Evolutionary conservation across 2,113 vertebrate genomes (phyloP).

Genomic region (Urocolius indicus): DNA sequence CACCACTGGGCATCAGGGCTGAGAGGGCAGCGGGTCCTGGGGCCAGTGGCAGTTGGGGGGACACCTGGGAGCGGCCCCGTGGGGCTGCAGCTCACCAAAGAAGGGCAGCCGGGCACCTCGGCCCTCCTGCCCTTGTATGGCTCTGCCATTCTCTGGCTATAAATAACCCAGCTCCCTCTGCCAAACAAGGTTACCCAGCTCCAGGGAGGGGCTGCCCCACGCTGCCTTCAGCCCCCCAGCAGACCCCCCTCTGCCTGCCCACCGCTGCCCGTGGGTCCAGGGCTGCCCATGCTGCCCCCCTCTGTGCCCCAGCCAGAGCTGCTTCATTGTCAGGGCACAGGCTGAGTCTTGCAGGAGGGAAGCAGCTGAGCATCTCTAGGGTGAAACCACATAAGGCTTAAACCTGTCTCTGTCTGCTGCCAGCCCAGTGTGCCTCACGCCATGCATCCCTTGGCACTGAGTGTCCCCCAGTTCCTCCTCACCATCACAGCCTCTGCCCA

Average conservation of each 20-base stretch:
- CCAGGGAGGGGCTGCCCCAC: neutral
- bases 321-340: neutral
- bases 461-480: neutral
- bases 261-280: rapidly evolving
- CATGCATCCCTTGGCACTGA: no score
- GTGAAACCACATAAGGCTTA: neutral
- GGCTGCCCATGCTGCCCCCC: neutral
- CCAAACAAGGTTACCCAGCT: conserved; percentile 21
- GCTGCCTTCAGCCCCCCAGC: neutral
- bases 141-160: conserved; percentile 24
- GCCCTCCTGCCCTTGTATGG: conserved; percentile 61
- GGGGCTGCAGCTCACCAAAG: neutral
- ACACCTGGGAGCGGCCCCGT: neutral
- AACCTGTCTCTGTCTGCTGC: neutral
- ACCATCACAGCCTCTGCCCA: neutral
- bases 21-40: neutral
- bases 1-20: rapidly evolving
- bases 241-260: neutral
- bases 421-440: neutral
- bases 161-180: conserved; percentile 23
- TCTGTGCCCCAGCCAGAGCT: rapidly evolving
- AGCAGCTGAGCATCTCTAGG: neutral
- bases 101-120: neutral
- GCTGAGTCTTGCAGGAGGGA: neutral
- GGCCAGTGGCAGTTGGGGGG: neutral